Evolutionary conservation across 2,888 invertebrate genomes (phyloP), one percentile per base, ranked within the genome.

Genomic region (Caenorhabditis parvicauda): DNA sequence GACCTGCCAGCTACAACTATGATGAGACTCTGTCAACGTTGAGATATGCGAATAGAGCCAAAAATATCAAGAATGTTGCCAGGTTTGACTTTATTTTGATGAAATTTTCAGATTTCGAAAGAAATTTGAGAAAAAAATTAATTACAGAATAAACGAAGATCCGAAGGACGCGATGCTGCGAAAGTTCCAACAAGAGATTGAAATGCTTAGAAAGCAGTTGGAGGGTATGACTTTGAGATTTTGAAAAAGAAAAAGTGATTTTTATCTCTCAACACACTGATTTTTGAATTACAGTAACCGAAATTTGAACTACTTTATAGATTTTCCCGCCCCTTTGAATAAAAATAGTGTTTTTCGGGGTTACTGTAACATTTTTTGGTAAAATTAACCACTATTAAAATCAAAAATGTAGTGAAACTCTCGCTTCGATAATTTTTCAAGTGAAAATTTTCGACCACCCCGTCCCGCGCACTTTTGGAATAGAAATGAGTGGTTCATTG

Each of bases 1-100:
- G 95, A n/a, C 96, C 96, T 3, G 92, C 94, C 0, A 92, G 92
- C 79, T 86, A 89, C 62, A 96, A 98, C 84, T 94, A 91, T 81
- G 95, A 96, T 81, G 98, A 98, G 83, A 92, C 94, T 0, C 89
- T 96, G 67, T 94, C 93, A 79, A 95, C 96, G 0, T 85, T 98
- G 14, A 46, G 72, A 47, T 98, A 96, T 84, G 96, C 96, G 1
- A 93, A 92, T 84, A 87, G 96, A 51, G 95, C 96, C 12, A 98
- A 98, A 85, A 93, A 90, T 81, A 98, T 98, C 67, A 62, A 70
- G 43, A 70, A 70, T 21, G 67, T 67, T 3, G 70, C 70, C 1
- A 64, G 45, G 45, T 44, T 41, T 41, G 27, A 22, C 7, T 14
- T 32, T 32, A 9, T n/a, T 32, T 32, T n/a, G 7, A 9, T 32